Evolutionary conservation across 2,113 vertebrate genomes (phyloP).

Genomic region (Ophthalmolycus amberensis): DNA sequence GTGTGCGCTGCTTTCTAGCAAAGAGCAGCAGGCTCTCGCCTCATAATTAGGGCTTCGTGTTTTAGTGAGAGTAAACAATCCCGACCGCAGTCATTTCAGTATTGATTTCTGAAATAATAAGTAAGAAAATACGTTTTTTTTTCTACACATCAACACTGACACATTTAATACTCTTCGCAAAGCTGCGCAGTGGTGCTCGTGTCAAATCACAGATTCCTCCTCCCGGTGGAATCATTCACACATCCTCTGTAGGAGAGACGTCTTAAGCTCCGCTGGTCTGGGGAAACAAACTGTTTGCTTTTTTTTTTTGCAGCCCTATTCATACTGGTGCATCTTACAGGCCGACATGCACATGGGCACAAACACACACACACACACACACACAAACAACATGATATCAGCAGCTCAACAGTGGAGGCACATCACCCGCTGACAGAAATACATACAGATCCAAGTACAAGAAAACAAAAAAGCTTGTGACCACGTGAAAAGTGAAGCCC

Average conservation of each 20-base stretch:
- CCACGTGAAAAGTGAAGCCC: constrained; percentile 24
- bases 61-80: neutral
- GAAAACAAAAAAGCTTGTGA: constrained; percentile 33
- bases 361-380: constrained; percentile 4
- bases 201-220: constrained; percentile 4
- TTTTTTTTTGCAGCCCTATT: constrained; percentile 5
- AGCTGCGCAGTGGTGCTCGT: neutral
- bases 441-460: constrained; percentile 8
- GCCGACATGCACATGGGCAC: constrained; percentile 21
- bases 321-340: neutral
- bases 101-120: neutral
- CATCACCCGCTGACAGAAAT: constrained; percentile 33
- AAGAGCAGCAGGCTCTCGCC: constrained; percentile 8
- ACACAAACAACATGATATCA: constrained; percentile 13
- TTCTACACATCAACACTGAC: neutral
- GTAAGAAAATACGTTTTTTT: neutral
- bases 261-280: neutral
- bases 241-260: neutral
- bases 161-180: neutral
- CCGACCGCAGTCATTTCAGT: neutral
- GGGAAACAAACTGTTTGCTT: neutral
- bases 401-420: constrained; percentile 39
- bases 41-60: constrained; percentile 3
- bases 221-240: neutral
- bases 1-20: constrained; percentile 20